Evolutionary conservation across 2,797 vertebrate genomes (phyloP).

Genomic region (Centropyge bicolor): DNA sequence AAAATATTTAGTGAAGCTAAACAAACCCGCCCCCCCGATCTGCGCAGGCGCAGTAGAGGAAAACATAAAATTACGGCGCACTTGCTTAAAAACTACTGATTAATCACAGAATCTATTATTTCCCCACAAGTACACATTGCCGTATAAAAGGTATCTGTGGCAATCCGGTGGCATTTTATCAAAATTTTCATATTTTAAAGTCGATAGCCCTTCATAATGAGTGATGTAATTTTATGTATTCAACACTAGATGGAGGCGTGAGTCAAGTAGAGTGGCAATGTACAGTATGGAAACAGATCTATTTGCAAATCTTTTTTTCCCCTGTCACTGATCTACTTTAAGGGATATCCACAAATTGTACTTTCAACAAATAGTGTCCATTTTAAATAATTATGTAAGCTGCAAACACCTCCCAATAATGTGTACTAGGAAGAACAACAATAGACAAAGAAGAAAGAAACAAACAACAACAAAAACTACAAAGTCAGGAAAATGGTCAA

Average conservation of each 20-base stretch:
- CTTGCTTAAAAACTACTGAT: not conserved
- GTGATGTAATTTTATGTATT: conserved; percentile 29
- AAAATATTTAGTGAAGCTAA: conserved; percentile 47
- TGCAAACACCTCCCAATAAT: not conserved
- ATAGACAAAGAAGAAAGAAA: not conserved
- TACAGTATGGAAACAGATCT: not conserved
- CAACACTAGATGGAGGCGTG: conserved; percentile 68
- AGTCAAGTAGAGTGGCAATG: conserved; percentile 3
- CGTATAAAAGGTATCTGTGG: accelerated
- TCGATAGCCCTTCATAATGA: accelerated
- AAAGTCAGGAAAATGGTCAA: not conserved
- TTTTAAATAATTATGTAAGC: not conserved
- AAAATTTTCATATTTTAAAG: not conserved
- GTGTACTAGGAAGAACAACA: not conserved
- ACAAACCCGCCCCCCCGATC: not conserved
- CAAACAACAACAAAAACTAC: too few relatives aligned
- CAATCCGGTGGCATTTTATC: not conserved
- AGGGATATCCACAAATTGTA: not conserved
- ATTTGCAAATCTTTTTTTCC: not conserved
- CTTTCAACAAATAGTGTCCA: not conserved
- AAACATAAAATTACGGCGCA: accelerated
- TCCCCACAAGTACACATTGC: accelerated
- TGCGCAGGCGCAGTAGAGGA: conserved; percentile 62
- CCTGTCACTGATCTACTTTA: not conserved
- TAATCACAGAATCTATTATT: not conserved